Base-by-base conservation (phyloP, 2,888 invertebrate genomes). In the Hedya salicella region DNA sequence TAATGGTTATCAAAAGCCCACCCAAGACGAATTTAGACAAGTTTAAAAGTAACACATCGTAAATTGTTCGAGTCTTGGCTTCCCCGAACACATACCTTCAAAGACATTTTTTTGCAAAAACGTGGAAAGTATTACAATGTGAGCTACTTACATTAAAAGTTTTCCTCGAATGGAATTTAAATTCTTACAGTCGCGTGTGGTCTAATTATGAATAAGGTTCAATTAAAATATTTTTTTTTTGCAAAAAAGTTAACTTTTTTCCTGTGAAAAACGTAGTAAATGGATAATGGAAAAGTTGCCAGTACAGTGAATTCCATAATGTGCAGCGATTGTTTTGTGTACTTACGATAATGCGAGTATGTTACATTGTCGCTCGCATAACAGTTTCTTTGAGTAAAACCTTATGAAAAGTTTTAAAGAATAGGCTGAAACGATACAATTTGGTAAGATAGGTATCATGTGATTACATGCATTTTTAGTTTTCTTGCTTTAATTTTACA, bases 171-270 rank as follows among this genome's bases (percentile, higher is more conserved):
- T 76, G 83, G 86, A 88, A 89, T 91, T 89, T 84, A 88, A 89
- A 91, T 91, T 88, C 87, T 83, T 88, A 77, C 80, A 85, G 83
- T 90, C 87, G 91, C 89, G 91, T 91, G 91, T 91, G 91, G 91
- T 91, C 91, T 91, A 85, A 89, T 89, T 88, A 87, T 88, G 87
- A 89, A 78, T 78, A 79, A 71, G 68, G 79, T 75, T 79, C 78
- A 81, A 79, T 77, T 79, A 78, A 77, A 69, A 68, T 81, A 30
- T 81, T 81, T 78, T 78, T 74, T 68, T 69, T 68, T 50, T 42
- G 17, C 39, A 54, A 56, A 68, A 62, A 79, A 82, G 81, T 80
- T 78, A 69, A 74, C 71, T 71, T 82, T 83, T 85, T 75, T 80
- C 78, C 76, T 70, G 78, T 82, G 77, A 76, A 81, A 82, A 77